Evolutionary conservation across 2,888 invertebrate species (phyloP).

Genomic region (Drosophila sordidula): DNA sequence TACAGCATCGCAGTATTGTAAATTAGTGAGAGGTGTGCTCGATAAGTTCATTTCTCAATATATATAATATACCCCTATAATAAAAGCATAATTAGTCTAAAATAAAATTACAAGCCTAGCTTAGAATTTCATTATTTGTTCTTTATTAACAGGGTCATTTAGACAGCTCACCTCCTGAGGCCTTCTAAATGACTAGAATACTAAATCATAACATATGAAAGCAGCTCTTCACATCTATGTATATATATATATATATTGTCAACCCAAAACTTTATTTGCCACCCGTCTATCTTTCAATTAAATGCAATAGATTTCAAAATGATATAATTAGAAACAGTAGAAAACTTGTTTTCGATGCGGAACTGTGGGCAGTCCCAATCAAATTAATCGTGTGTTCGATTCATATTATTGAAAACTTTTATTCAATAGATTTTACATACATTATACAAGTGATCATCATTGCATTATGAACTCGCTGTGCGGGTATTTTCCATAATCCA

Average conservation of each 20-base stretch:
- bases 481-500: conserved; percentile 48
- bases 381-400: conserved; percentile 12
- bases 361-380: conserved; percentile 18
- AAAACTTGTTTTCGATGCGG: conserved; percentile 53
- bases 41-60: neutral
- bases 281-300: neutral
- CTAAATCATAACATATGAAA: too few relatives aligned
- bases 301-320: conserved; percentile 3
- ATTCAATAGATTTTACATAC: conserved; percentile 16
- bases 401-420: conserved; percentile 3
- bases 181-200: too few relatives aligned
- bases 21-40: conserved; percentile 26
- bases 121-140: too few relatives aligned
- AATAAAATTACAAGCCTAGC: too few relatives aligned
- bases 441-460: neutral
- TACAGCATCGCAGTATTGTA: conserved; percentile 2
- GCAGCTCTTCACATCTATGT: too few relatives aligned
- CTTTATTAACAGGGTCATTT: too few relatives aligned
- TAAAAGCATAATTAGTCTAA: too few relatives aligned
- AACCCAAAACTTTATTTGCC: conserved; percentile 14
- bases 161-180: too few relatives aligned
- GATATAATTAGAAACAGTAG: conserved; percentile 24
- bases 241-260: too few relatives aligned
- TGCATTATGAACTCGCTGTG: neutral
- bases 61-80: too few relatives aligned